These are phyloP conservation scores for Trichonephila clavata DNA, from an alignment of 1,140 invertebrate species.

Conservation along the genomic window DNA sequence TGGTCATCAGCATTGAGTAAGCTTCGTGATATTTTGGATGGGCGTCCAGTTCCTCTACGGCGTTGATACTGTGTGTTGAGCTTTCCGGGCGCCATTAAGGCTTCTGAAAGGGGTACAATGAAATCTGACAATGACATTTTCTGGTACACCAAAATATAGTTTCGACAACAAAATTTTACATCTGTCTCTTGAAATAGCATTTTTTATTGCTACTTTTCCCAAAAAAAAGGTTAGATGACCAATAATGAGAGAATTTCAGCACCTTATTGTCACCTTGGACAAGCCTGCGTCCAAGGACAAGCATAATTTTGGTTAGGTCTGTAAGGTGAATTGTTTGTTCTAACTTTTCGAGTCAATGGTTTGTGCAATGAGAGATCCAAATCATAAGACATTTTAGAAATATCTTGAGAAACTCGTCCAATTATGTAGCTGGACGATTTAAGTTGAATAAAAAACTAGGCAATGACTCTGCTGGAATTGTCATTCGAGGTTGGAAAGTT, in stretches of 20 bases:
- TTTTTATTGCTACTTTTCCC: background rate
- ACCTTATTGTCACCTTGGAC: background rate
- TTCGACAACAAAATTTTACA: too few relatives aligned
- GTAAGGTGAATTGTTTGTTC: slow-evolving; percentile 16
- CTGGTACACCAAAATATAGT: too few relatives aligned
- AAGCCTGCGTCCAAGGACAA: background rate
- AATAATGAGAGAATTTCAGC: slow-evolving; percentile 26
- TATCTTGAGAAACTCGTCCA: too few relatives aligned
- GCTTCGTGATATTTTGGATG: too few relatives aligned
- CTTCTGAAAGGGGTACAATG: too few relatives aligned
- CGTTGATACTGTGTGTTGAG: too few relatives aligned
- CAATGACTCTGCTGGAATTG: too few relatives aligned
- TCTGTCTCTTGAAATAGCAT: slow-evolving; percentile 38
- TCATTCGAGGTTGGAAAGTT: too few relatives aligned
- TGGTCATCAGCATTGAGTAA: too few relatives aligned
- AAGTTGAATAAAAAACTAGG: background rate
- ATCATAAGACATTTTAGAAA: slow-evolving; percentile 20
- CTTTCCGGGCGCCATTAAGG: too few relatives aligned
- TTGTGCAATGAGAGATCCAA: slow-evolving; percentile 36
- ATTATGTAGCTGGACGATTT: background rate
- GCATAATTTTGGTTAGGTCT: background rate
- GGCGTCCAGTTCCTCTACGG: too few relatives aligned
- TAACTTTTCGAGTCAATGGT: slow-evolving; percentile 26
- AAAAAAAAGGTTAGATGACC: background rate
- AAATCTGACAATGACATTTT: too few relatives aligned